Base-by-base conservation (phyloP, 2,888 invertebrate species). In the Idaea dimidiata region DNA sequence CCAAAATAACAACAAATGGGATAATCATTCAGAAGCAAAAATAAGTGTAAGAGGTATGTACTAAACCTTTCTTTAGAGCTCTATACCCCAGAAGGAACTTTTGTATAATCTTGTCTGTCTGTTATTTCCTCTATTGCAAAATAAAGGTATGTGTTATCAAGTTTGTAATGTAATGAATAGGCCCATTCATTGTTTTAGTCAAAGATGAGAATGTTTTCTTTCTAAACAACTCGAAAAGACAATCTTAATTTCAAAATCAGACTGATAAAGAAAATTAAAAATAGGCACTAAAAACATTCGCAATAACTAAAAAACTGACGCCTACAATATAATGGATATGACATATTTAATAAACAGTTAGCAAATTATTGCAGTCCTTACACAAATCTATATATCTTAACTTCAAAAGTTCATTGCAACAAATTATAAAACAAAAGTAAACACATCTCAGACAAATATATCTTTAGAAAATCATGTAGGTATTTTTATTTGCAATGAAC, bases 291-390 rank as follows among this genome's bases (percentile, higher is more conserved):
- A 73, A 78, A 79, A 77, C 60, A 66, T 74, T 73, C 69, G 75
- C 70, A 78, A 80, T 73, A 76, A 74, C 70, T 65, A 77, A 76
- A 79, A 80, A 73, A 76, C 69, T 74, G 78, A 81, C 79, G 75
- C 80, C 81, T 84, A 81, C 72, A 72, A 70, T 76, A 76, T 77
- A 77, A 76, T 75, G 68, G 71, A 73, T 78, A 79, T 74, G 76
- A 80, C 81, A 80, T 74, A 76, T 77, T 24, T 79, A 79, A 86
- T 87, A 87, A 85, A 88, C 74, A 82, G 83, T 85, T 87, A 89
- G 87, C 84, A 89, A 89, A 88, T 67, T 78, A 77, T 80, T 87
- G 84, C 85, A 88, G 83, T 90, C 84, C 89, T 88, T 87, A 86
- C 78, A 82, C 72, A 82, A 84, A 78, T 80, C 77, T 84, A 82